Evolutionary conservation across 2,113 vertebrate species (phyloP).

Genomic region (Thymallus thymallus): DNA sequence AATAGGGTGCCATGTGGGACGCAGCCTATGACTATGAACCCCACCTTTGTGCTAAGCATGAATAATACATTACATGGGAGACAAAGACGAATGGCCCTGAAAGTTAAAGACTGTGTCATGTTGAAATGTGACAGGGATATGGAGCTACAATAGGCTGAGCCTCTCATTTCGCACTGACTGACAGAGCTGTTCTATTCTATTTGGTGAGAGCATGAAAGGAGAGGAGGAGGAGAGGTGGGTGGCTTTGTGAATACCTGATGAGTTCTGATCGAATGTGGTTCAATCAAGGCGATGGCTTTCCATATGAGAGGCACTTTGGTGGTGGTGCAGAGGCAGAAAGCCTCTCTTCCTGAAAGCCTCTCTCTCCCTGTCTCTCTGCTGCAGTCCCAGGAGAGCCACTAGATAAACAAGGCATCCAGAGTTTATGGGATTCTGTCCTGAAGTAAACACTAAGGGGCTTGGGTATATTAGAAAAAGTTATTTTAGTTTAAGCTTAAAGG

Average conservation of each 20-base stretch:
- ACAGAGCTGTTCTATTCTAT: not conserved
- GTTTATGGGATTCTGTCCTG: slow-evolving; percentile 50
- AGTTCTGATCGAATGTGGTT: slow-evolving; percentile 40
- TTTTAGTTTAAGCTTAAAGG: slow-evolving; percentile 8
- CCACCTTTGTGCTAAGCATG: not conserved
- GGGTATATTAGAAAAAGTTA: no score
- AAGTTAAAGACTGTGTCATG: not conserved
- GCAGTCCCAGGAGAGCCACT: slow-evolving; percentile 36
- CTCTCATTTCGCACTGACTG: not conserved
- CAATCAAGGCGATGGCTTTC: slow-evolving; percentile 47
- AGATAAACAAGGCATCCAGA: slow-evolving; percentile 64
- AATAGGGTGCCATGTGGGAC: no score
- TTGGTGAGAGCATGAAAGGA: no score
- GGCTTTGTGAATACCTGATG: slow-evolving; percentile 65
- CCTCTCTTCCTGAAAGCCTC: no score
- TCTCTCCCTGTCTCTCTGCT: no score
- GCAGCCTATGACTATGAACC: not conserved
- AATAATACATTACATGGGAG: not conserved
- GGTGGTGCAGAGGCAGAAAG: no score
- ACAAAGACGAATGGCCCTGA: not conserved
- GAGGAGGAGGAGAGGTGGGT: no score
- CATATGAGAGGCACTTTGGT: not conserved
- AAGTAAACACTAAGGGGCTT: slow-evolving; percentile 55
- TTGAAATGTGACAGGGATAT: slow-evolving; percentile 1
- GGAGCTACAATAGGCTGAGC: not conserved